A percentile compares a stretch with the other conserved stretches of the same genome.
These are phyloP conservation scores for Ochotona curzoniae DNA, from an alignment of 2,113 vertebrate genomes.

Conservation along the genomic window DNA sequence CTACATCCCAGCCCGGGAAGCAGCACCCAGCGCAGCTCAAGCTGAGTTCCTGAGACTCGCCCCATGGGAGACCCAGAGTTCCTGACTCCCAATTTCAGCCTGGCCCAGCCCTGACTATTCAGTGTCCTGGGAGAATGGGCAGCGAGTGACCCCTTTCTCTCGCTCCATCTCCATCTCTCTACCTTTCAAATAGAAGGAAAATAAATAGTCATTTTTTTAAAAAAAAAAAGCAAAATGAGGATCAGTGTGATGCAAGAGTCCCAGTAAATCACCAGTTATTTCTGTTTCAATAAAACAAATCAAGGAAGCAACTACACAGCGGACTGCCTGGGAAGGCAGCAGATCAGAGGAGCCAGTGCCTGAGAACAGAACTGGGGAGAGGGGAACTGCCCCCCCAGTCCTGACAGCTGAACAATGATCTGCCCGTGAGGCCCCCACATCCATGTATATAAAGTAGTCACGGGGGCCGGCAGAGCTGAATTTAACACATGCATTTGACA, in stretches of 20 bases:
- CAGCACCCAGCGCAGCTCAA: too few species aligned
- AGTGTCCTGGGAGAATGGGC: too few species aligned
- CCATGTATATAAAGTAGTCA: conserved; percentile 4
- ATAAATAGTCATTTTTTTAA: too few species aligned
- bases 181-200: too few species aligned
- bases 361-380: background rate
- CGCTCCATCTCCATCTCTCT: too few species aligned
- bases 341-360: background rate
- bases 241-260: background rate
- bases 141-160: too few species aligned
- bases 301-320: background rate
- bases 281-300: background rate
- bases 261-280: background rate
- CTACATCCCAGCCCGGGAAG: too few species aligned
- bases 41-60: too few species aligned
- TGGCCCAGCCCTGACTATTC: too few species aligned
- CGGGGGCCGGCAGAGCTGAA: background rate
- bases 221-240: background rate
- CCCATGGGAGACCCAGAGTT: too few species aligned
- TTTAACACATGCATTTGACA: conserved; percentile 52
- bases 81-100: too few species aligned
- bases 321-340: conserved; percentile 21
- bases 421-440: background rate
- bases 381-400: background rate
- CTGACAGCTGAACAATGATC: background rate